Percentiles rank a stretch among this genome's conserved stretches.
These are phyloP conservation scores for Thunnus maccoyii DNA, from an alignment of 2,113 vertebrate species.

Conservation along the genomic window DNA sequence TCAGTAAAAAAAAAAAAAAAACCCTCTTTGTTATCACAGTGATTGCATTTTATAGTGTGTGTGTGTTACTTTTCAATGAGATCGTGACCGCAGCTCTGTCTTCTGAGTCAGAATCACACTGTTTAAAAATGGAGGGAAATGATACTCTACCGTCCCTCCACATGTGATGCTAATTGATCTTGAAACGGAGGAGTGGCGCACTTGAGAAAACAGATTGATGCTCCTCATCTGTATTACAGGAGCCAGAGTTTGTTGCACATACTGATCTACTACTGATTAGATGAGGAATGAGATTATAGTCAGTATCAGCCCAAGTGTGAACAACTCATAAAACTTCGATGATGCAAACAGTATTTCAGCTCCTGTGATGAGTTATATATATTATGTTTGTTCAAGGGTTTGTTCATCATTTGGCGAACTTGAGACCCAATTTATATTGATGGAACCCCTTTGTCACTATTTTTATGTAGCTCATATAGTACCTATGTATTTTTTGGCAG, in stretches of 20 bases:
- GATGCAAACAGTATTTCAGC: slow-evolving; percentile 3
- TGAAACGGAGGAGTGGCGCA: slow-evolving; percentile 44
- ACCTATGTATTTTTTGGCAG: too few species aligned
- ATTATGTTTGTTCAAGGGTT: too few species aligned
- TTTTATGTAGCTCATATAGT: too few species aligned
- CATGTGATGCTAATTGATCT: slow-evolving; percentile 56
- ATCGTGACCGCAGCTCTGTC: not conserved
- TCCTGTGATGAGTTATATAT: not conserved
- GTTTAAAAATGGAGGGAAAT: slow-evolving; percentile 9
- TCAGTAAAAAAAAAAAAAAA: too few species aligned
- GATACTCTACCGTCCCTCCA: not conserved
- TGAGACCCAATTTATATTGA: too few species aligned
- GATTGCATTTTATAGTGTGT: too few species aligned
- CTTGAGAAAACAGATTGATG: slow-evolving; percentile 58
- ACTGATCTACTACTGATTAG: slow-evolving; percentile 48
- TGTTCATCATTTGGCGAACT: too few species aligned
- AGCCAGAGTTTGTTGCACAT: slow-evolving; percentile 31
- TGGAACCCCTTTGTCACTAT: too few species aligned
- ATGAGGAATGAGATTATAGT: slow-evolving; percentile 39
- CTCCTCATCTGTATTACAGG: slow-evolving; percentile 49
- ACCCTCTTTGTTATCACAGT: too few species aligned
- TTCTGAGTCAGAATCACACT: slow-evolving; percentile 9
- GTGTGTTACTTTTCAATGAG: not conserved
- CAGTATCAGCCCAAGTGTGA: not conserved
- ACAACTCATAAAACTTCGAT: slow-evolving; percentile 1